phyloP scores from a whole-genome alignment of 2,113 vertebrate species.

The Passer domesticus region DNA sequence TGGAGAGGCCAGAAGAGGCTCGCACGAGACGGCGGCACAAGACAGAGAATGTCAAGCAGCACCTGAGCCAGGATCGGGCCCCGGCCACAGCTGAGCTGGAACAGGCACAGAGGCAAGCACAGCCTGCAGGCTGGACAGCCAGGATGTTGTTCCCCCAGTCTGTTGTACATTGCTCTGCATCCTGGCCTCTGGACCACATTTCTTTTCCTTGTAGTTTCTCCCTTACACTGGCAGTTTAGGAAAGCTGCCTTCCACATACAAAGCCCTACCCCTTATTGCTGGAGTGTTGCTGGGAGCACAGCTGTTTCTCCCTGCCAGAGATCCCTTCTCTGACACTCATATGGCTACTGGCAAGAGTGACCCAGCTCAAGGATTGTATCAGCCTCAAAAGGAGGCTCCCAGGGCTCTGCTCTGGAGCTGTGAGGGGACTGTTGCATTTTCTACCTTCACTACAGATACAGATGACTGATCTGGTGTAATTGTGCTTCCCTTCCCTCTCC shows the following conservation, averaged over 20 bases:
- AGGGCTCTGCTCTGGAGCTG: not conserved
- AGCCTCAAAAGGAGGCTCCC: not conserved
- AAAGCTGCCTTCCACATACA: not conserved
- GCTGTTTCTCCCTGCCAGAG: not conserved
- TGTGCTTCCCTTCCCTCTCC: not conserved
- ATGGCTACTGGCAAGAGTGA: not conserved
- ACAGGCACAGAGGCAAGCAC: constrained; percentile 84
- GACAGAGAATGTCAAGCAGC: constrained; percentile 92
- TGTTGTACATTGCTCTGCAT: not conserved
- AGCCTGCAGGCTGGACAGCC: not conserved
- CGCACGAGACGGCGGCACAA: constrained; percentile 88
- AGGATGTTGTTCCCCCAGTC: not conserved
- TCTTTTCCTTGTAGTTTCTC: not conserved
- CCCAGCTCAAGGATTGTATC: not conserved
- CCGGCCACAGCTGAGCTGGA: constrained; percentile 80
- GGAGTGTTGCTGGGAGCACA: not conserved
- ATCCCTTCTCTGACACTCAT: not conserved
- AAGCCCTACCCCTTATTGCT: not conserved
- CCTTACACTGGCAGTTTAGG: not conserved
- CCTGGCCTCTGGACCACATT: not conserved
- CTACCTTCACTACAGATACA: not conserved
- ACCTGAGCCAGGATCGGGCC: constrained; percentile 83
- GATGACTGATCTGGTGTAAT: not conserved
- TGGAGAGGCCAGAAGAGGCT: constrained; percentile 89
- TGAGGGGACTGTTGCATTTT: not conserved